Evolutionary conservation across 30 jellyfish, hydroid and myxozoan genomes (phyloP).

Genomic region (Mastigias papua): DNA sequence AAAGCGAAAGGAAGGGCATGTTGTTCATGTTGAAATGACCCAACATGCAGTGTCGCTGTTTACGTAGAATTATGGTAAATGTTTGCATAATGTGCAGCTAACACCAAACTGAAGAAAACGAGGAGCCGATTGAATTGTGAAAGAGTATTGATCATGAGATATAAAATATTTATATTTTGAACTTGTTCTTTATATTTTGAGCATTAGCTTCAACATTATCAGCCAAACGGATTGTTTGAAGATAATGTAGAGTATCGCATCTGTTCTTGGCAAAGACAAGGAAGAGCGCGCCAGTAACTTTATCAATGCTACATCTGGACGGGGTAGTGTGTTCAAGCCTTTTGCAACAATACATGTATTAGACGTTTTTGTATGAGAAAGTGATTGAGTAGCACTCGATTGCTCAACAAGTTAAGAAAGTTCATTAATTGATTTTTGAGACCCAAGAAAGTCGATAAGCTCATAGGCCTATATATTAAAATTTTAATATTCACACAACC

Average conservation of each 20-base stretch:
- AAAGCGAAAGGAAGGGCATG: background rate
- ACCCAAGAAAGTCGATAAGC: too few species aligned
- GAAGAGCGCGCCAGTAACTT: background rate
- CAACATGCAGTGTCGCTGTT: background rate
- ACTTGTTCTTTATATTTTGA: background rate
- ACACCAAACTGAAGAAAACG: background rate
- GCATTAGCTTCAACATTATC: background rate
- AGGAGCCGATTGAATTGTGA: background rate
- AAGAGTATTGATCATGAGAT: background rate
- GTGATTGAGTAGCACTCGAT: too few species aligned
- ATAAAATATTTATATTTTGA: background rate
- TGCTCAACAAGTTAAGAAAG: too few species aligned
- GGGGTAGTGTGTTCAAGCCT: too few species aligned
- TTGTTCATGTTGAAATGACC: background rate
- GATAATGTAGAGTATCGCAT: background rate
- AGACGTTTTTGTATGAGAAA: too few species aligned
- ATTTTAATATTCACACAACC: too few species aligned
- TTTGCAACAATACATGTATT: too few species aligned
- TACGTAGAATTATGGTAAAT: background rate
- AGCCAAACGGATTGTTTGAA: background rate
- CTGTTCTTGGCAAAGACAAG: background rate
- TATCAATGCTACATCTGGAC: background rate
- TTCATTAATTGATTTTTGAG: too few species aligned
- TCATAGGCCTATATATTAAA: too few species aligned
- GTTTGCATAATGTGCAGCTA: background rate